Evolutionary conservation across 1,140 invertebrate genomes (phyloP).

Genomic region (Danaus plexippus): DNA sequence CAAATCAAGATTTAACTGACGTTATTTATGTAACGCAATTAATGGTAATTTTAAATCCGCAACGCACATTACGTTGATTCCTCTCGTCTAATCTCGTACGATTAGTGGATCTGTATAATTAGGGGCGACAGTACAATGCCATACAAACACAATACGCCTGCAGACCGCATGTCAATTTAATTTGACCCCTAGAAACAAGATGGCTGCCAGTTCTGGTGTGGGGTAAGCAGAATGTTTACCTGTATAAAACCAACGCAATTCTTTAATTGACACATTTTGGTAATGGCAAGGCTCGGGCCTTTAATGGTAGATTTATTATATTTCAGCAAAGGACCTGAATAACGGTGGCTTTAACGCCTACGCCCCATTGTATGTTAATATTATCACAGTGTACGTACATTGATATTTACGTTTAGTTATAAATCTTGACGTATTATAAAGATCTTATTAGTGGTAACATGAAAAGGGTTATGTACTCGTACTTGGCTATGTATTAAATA

Average conservation of each 20-base stretch:
- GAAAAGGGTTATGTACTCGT: too few species aligned
- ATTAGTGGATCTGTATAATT: slow-evolving; percentile 60
- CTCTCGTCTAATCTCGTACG: slow-evolving; percentile 44
- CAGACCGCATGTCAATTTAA: slow-evolving; percentile 66
- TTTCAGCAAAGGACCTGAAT: slow-evolving; percentile 12
- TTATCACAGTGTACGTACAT: slow-evolving; percentile 8
- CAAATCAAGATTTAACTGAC: slow-evolving; percentile 6
- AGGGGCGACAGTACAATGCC: slow-evolving; percentile 58
- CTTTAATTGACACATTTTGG: slow-evolving; percentile 53
- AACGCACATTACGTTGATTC: slow-evolving; percentile 47
- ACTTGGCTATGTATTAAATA: too few species aligned
- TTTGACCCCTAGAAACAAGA: slow-evolving; percentile 61
- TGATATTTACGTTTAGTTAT: too few species aligned
- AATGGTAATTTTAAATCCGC: slow-evolving; percentile 23
- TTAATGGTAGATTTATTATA: slow-evolving; percentile 21
- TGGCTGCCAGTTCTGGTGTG: slow-evolving; percentile 32
- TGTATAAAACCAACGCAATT: slow-evolving; percentile 17
- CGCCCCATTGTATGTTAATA: slow-evolving; percentile 26
- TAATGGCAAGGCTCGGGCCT: slow-evolving; percentile 43
- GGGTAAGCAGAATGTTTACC: slow-evolving; percentile 12
- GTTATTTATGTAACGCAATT: slow-evolving; percentile 25
- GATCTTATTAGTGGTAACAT: too few species aligned
- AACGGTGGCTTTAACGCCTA: slow-evolving; percentile 16
- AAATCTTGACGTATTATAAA: too few species aligned
- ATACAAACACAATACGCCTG: slow-evolving; percentile 55